phyloP scores from a whole-genome alignment of 2,113 vertebrate species.

The Copsychus sechellarum region DNA sequence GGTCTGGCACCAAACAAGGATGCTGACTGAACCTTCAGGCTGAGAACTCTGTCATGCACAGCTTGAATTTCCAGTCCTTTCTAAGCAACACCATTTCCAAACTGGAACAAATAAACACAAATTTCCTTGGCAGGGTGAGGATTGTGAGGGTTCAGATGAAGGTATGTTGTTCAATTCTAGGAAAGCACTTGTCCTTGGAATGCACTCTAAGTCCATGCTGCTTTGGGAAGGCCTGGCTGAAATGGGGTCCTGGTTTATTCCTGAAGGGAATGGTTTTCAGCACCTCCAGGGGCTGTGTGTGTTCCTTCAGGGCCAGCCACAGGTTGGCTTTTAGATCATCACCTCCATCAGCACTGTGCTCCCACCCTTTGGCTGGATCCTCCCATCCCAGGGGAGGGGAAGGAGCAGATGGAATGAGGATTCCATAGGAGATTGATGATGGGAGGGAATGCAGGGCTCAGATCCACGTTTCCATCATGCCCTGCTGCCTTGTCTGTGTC shows the following conservation, averaged over 20 bases:
- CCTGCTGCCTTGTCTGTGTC: rapidly evolving
- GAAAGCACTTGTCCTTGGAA: neutral
- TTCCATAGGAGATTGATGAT: neutral
- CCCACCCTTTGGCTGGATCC: neutral
- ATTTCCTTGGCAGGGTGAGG: neutral
- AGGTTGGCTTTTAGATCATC: neutral
- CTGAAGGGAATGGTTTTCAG: neutral
- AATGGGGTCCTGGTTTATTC: neutral
- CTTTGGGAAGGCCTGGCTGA: neutral
- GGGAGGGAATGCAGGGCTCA: neutral
- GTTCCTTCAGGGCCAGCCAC: neutral
- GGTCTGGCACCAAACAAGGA: neutral
- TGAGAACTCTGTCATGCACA: neutral
- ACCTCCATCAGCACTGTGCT: rapidly evolving
- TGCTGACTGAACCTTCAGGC: neutral
- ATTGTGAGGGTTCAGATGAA: neutral
- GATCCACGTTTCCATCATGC: rapidly evolving
- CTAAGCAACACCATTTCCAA: rapidly evolving
- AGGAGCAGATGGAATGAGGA: neutral
- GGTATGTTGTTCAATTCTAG: neutral
- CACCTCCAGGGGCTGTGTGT: neutral
- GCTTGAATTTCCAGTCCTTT: neutral
- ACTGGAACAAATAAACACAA: neutral
- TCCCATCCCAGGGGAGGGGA: neutral
- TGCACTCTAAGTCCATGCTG: neutral